Conservation (phyloP, 1,140 invertebrate genomes). For the Elymnias hypermnestra region DNA sequence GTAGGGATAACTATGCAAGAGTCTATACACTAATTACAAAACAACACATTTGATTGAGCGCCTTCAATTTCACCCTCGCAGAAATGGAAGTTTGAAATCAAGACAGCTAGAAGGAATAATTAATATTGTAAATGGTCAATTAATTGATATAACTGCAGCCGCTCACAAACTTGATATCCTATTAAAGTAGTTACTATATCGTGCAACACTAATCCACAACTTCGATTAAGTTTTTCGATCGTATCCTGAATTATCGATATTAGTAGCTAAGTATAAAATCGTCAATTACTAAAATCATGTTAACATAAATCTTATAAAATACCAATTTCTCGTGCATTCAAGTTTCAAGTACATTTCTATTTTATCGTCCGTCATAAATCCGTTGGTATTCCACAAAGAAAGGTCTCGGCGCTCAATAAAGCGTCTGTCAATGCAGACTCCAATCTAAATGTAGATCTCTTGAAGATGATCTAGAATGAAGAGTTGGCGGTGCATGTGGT, state of each 20-base stretch:
- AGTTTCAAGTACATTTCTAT: not conserved
- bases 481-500: slow-evolving; percentile 58
- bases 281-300: slow-evolving; percentile 17
- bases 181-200: no score
- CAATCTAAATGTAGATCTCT: slow-evolving; percentile 67
- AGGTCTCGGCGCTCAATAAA: slow-evolving; percentile 53
- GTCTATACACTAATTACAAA: slow-evolving; percentile 67
- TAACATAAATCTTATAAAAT: slow-evolving; percentile 1
- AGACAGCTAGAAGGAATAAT: no score
- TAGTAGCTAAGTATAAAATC: slow-evolving; percentile 3
- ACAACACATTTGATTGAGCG: slow-evolving; percentile 41
- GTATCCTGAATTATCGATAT: no score
- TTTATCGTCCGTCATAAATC: slow-evolving; percentile 3
- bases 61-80: slow-evolving; percentile 28
- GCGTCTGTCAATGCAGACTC: slow-evolving; percentile 74
- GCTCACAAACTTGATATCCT: no score
- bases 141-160: no score
- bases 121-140: no score
- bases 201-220: no score
- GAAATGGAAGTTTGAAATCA: slow-evolving; percentile 3
- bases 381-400: slow-evolving; percentile 36
- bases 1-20: slow-evolving; percentile 36
- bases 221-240: no score
- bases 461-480: slow-evolving; percentile 56
- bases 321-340: no score